phyloP scores from a whole-genome alignment of 2,888 invertebrate genomes.

The Scelioninae gen. 2 region DNA sequence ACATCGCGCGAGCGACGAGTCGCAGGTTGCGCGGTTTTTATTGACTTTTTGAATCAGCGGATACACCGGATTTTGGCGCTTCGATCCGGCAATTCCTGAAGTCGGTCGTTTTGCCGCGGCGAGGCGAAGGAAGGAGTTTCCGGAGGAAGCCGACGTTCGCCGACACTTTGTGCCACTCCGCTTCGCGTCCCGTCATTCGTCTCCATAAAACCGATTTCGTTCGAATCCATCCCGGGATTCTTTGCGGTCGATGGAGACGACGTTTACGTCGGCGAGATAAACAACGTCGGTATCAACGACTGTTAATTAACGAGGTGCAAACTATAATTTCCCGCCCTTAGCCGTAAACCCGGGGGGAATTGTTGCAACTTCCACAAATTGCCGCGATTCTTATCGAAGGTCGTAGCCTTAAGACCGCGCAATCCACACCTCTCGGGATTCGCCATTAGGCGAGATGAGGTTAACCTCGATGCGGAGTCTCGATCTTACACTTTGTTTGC shows the following conservation, averaged over 20 bases:
- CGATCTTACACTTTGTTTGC: conserved; percentile 38
- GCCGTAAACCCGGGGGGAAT: conserved; percentile 14
- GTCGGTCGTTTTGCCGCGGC: no score
- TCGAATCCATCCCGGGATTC: conserved; percentile 1
- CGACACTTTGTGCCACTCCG: no score
- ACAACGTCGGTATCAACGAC: conserved; percentile 36
- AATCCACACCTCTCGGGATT: conserved; percentile 48
- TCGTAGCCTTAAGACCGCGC: conserved; percentile 61
- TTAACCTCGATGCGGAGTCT: conserved; percentile 34
- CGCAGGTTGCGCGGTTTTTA: no score
- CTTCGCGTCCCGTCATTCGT: conserved; percentile 14
- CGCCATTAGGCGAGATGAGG: conserved; percentile 48
- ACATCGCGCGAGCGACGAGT: no score
- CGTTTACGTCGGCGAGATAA: conserved; percentile 4
- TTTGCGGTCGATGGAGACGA: background rate
- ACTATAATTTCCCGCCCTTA: conserved; percentile 41
- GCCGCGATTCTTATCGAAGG: conserved; percentile 66
- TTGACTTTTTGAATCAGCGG: no score
- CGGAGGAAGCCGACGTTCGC: no score
- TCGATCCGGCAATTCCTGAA: no score
- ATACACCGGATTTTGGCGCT: no score
- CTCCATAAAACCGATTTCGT: conserved; percentile 15
- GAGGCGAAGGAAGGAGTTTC: no score
- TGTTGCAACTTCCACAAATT: conserved; percentile 60
- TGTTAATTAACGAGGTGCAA: conserved; percentile 50